These are phyloP conservation scores for Aporophyla nigra DNA, from an alignment of 2,888 invertebrate species.

Conservation along the genomic window DNA sequence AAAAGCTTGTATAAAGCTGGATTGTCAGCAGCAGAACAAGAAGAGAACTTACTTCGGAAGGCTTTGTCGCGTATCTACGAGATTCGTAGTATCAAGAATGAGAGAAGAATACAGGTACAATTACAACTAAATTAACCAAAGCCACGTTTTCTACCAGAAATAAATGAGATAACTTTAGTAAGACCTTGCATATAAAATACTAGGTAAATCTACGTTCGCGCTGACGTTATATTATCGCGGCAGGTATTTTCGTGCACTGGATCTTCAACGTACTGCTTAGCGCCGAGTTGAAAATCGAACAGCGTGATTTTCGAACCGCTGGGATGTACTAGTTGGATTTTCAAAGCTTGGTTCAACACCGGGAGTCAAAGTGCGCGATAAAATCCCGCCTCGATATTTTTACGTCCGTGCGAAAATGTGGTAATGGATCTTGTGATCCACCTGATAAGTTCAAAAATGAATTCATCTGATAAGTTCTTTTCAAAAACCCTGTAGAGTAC, in stretches of 20 bases:
- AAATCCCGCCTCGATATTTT: no score
- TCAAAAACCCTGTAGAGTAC: neutral
- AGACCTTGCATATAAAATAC: neutral
- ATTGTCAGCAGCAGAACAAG: conserved; percentile 95
- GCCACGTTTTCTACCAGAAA: neutral
- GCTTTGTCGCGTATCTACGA: conserved; percentile 97
- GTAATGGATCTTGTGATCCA: no score
- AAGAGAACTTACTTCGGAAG: conserved; percentile 95
- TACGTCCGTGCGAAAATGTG: no score
- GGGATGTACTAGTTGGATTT: no score
- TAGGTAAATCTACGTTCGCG: no score
- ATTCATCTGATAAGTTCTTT: neutral
- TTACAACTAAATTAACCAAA: neutral
- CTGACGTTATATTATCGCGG: neutral
- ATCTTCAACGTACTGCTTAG: no score
- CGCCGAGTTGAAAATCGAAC: no score
- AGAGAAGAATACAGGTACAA: conserved; percentile 94
- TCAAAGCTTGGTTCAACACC: no score
- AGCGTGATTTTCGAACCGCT: no score
- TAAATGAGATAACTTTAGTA: neutral
- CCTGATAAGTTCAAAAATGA: no score
- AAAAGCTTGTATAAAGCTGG: conserved; percentile 95
- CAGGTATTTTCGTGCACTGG: no score
- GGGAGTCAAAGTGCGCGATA: no score
- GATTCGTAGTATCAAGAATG: conserved; percentile 96